phyloP scores from a whole-genome alignment of 2,888 invertebrate species.

The Lasioglossum leucozonium region DNA sequence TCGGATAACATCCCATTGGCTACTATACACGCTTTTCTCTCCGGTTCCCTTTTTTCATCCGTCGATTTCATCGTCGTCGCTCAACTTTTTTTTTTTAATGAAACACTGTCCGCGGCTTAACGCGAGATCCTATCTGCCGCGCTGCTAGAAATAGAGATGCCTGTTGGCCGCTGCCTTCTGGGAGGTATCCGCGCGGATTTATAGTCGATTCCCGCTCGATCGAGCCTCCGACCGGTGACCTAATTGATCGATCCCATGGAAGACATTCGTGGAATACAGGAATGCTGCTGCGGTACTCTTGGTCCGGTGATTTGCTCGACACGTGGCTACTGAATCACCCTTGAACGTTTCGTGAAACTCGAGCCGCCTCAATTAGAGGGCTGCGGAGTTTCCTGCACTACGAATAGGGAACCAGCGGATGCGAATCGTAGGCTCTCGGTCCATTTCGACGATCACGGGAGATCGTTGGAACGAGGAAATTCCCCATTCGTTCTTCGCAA shows the following conservation, averaged over 20 bases:
- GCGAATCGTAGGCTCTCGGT: not conserved
- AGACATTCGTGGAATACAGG: not conserved
- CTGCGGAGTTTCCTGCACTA: no score
- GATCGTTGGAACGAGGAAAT: not conserved
- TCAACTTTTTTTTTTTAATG: not conserved
- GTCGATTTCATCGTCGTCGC: not conserved
- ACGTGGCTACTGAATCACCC: not conserved
- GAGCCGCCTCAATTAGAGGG: not conserved
- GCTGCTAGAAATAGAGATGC: not conserved
- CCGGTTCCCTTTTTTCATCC: not conserved
- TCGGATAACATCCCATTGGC: constrained; percentile 62
- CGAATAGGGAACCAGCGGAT: no score
- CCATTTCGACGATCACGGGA: not conserved
- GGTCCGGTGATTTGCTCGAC: not conserved
- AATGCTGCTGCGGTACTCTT: not conserved
- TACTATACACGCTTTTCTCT: constrained; percentile 36
- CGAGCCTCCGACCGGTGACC: not conserved
- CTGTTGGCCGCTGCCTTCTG: not conserved
- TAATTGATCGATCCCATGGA: not conserved
- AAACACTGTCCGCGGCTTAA: not conserved
- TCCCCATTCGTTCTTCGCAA: not conserved
- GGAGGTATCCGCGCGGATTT: constrained; percentile 1
- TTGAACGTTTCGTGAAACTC: not conserved
- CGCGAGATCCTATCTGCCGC: not conserved
- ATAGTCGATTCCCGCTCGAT: not conserved